Conservation (phyloP, 2,888 invertebrate genomes). For the Drosophila percnosoma region DNA sequence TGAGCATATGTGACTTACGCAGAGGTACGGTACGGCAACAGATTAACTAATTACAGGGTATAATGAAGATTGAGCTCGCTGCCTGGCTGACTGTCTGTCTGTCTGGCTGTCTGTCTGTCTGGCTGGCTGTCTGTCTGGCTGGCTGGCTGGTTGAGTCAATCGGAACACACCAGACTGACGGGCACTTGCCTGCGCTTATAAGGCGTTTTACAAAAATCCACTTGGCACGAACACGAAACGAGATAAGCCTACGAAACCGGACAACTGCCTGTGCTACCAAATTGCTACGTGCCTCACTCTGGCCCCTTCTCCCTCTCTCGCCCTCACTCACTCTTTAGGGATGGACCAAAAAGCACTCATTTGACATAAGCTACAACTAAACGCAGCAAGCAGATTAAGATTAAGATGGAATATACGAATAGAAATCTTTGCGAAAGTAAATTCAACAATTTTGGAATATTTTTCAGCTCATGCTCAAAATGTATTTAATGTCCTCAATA, state of each 20-base stretch:
- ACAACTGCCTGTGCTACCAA: constrained; percentile 50
- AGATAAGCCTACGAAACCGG: constrained; percentile 72
- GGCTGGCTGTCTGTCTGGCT: constrained; percentile 2
- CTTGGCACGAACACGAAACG: constrained; percentile 73
- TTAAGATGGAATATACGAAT: neutral
- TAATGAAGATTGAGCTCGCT: constrained; percentile 28
- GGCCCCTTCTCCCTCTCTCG: neutral
- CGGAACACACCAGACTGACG: constrained; percentile 79
- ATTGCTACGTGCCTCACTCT: constrained; percentile 34
- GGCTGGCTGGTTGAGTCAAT: constrained; percentile 75
- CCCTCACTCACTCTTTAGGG: constrained; percentile 16
- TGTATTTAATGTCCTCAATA: neutral
- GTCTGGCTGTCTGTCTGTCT: constrained; percentile 8
- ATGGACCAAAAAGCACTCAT: constrained; percentile 8
- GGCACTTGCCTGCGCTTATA: constrained; percentile 80
- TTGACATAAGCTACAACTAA: neutral
- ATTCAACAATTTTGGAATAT: neutral
- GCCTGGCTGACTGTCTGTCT: constrained; percentile 14
- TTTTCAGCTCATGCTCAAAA: neutral
- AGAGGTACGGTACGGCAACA: neutral
- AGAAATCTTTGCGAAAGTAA: neutral
- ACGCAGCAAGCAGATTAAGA: neutral
- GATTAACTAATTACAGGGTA: constrained; percentile 21
- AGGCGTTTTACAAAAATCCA: constrained; percentile 74
- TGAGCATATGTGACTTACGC: neutral